Conservation (phyloP, 2,797 vertebrate genomes). For the Spondyliosoma cantharus region DNA sequence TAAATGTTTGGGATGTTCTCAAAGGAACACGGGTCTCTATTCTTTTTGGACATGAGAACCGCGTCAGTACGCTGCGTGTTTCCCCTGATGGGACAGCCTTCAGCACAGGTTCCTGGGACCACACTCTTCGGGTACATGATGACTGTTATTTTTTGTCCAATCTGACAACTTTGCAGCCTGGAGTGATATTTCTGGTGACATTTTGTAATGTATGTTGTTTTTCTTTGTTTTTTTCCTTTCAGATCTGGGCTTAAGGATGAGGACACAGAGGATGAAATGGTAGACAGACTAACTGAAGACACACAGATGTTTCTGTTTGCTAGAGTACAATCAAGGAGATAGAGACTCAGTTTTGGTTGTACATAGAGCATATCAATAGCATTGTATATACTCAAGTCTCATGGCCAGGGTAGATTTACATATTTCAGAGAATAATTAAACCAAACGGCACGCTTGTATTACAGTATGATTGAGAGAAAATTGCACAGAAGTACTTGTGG, state of each 20-base stretch:
- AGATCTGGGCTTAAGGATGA: constrained; percentile 94
- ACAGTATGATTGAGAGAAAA: constrained; percentile 60
- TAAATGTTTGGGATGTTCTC: constrained; percentile 99
- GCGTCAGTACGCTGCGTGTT: constrained; percentile 95
- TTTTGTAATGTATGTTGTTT: constrained; percentile 34
- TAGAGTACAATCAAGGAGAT: constrained; percentile 80
- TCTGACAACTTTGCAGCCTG: not conserved
- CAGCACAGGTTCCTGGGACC: constrained; percentile 98
- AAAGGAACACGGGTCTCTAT: constrained; percentile 97
- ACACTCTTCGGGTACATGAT: constrained; percentile 91
- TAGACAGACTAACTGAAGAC: constrained; percentile 63
- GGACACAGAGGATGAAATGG: constrained; percentile 35
- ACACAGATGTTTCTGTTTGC: constrained; percentile 72
- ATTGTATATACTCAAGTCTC: constrained; percentile 76
- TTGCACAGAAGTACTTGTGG: constrained; percentile 62
- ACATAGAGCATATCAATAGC: constrained; percentile 76
- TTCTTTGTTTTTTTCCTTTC: constrained; percentile 60
- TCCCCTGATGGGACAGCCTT: constrained; percentile 97
- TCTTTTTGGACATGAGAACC: constrained; percentile 97
- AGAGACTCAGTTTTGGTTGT: constrained; percentile 74
- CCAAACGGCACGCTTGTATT: constrained; percentile 70
- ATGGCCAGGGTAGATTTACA: constrained; percentile 71
- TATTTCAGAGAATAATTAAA: constrained; percentile 68
- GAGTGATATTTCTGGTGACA: not conserved
- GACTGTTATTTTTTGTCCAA: not conserved